Evolutionary conservation across 2,113 vertebrate genomes (phyloP).

Genomic region (Passer domesticus): DNA sequence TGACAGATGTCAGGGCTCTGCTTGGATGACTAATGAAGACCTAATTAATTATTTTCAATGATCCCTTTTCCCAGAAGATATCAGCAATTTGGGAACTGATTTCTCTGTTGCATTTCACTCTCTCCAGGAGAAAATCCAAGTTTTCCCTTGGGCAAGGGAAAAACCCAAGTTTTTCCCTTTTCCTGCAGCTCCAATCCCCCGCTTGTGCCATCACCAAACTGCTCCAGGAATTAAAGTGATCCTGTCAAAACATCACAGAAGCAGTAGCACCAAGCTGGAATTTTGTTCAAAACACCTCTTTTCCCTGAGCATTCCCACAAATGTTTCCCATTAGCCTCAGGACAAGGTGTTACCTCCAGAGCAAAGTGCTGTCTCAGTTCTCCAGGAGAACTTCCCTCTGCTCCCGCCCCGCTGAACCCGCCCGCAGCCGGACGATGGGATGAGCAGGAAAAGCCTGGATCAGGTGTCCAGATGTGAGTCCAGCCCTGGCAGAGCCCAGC

Average conservation of each 20-base stretch:
- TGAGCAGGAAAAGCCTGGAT: neutral
- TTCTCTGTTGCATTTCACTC: fast-evolving
- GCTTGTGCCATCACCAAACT: neutral
- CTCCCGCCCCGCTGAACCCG: fast-evolving
- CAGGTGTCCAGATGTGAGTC: neutral
- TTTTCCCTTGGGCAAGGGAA: neutral
- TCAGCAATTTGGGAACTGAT: neutral
- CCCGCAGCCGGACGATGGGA: neutral
- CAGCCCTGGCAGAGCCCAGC: neutral
- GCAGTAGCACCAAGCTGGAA: neutral
- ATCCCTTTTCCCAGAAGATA: neutral
- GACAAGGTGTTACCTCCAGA: neutral
- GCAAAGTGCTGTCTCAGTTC: neutral
- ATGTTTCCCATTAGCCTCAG: neutral
- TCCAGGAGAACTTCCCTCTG: neutral
- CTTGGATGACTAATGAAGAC: neutral
- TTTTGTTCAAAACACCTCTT: neutral
- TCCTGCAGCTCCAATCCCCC: neutral
- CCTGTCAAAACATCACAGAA: neutral
- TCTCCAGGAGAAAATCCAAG: neutral
- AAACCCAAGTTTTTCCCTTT: no score
- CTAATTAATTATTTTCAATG: neutral
- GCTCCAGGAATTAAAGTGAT: neutral
- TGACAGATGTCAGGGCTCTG: neutral
- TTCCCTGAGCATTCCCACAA: neutral